Percentiles rank a stretch among this genome's conserved stretches.
phyloP scores from a whole-genome alignment of 2,888 invertebrate genomes.

The Digitonthophagus gazella region DNA sequence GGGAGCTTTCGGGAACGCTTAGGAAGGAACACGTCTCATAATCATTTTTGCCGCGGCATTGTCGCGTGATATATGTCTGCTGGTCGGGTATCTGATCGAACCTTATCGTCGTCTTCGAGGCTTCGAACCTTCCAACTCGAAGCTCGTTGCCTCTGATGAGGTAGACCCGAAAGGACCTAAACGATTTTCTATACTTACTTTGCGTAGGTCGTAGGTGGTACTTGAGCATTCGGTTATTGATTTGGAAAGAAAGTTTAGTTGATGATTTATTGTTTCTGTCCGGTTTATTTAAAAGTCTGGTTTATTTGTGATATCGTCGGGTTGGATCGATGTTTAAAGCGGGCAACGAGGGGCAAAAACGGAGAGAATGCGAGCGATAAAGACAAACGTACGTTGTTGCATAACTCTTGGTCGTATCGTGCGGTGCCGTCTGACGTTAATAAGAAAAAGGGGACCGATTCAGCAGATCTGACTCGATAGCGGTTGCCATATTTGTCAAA shows the following conservation, averaged over 20 bases:
- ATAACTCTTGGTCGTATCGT: neutral
- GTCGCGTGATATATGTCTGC: constrained; percentile 49
- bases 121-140: constrained; percentile 31
- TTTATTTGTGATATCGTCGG: neutral
- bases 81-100: constrained; percentile 35
- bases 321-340: neutral
- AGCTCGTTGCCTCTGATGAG: constrained; percentile 8
- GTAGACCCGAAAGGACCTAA: neutral
- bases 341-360: neutral
- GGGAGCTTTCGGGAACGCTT: constrained; percentile 43
- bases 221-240: neutral
- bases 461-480: neutral
- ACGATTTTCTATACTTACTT: neutral
- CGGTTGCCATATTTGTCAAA: neutral
- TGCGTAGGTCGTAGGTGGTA: neutral
- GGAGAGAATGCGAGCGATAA: neutral
- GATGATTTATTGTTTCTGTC: neutral
- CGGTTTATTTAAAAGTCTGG: neutral
- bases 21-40: constrained; percentile 52
- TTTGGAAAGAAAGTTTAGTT: neutral
- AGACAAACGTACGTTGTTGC: neutral
- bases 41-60: constrained; percentile 52
- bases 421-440: neutral
- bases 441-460: neutral
- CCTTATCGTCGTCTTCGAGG: constrained; percentile 38